Evolutionary conservation across 30 jellyfish, hydroid and myxozoan species (phyloP), one percentile per base, ranked within the genome.

Genomic region (Sanderia malayensis): DNA sequence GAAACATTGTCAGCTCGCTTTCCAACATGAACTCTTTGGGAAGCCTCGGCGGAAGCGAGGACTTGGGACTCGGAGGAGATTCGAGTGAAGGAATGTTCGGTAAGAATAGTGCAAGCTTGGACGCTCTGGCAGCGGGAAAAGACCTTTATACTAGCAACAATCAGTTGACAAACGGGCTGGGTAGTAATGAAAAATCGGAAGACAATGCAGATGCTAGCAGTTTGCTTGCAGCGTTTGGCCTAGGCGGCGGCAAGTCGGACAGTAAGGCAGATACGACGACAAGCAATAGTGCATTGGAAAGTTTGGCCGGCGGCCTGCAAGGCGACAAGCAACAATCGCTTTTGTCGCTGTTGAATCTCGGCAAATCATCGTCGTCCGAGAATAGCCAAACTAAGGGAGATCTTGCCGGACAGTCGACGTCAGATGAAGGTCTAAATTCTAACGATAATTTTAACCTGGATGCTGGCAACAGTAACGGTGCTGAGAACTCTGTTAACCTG

Each of bases 41-140:
- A 57, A 70, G 73, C 45, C 70, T 70, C 10, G 90, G 91, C 4
- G 95, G 94, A 23, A 66, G 73, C 24, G 72, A 55, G 20, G 90
- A 79, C 18, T 9, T 49, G 24, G 64, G 64, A 19, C 27, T 49
- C 8, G 52, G 52, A 6, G 64, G 64, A 49, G 64, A 49, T 24
- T 2, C 7, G 7, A 49, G 18, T 18, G 64, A 4, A 19, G 64
- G 27, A 19, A 49, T 49, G 2, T 49, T 4, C 27, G 64, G 64
- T 24, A 49, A 49, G 18, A 24, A 49, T 7, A 49, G 27, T 19
- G 27, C 58, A 30, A 31, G 24, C 49, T 31, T 34, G 77, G 84
- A 33, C 46, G 72, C 44, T 22, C 44, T 31, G 72, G 80, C 61
- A 67, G 74, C 23, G 82, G 71, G 62, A 63, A 61, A 61, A 58